Conservation (phyloP, 1,140 invertebrate species). For the Maconellicoccus hirsutus region DNA sequence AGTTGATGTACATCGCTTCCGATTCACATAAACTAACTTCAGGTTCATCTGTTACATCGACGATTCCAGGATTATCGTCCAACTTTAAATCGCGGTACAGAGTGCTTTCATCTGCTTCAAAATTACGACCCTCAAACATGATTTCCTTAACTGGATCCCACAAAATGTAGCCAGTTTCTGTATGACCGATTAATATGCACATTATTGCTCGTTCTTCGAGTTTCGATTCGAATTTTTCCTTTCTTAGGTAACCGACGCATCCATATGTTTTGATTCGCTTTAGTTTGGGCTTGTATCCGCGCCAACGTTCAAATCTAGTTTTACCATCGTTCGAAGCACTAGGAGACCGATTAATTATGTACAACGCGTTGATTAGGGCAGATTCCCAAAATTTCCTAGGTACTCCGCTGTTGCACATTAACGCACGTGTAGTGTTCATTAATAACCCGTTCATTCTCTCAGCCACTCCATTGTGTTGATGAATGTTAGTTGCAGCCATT, state of each 20-base stretch:
- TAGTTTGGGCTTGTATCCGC: slow-evolving; percentile 26
- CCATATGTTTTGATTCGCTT: slow-evolving; percentile 32
- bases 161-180: neutral
- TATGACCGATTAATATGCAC: neutral
- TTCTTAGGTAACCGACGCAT: slow-evolving; percentile 7
- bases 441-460: slow-evolving; percentile 30
- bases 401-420: neutral
- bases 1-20: no score
- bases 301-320: slow-evolving; percentile 28
- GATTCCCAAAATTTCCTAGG: neutral
- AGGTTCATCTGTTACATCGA: no score
- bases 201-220: neutral
- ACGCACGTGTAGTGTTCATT: neutral
- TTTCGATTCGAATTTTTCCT: neutral
- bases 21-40: no score
- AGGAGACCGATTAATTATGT: neutral
- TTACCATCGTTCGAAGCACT: neutral
- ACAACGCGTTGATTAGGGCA: neutral
- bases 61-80: no score
- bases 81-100: no score
- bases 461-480: slow-evolving; percentile 34
- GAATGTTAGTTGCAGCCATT: slow-evolving; percentile 32
- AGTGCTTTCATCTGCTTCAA: no score
- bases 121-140: no score
- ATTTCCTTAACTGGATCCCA: neutral